These are phyloP conservation scores for Chalcosyrphus nemorum DNA, from an alignment of 2,888 invertebrate species.

Conservation along the genomic window DNA sequence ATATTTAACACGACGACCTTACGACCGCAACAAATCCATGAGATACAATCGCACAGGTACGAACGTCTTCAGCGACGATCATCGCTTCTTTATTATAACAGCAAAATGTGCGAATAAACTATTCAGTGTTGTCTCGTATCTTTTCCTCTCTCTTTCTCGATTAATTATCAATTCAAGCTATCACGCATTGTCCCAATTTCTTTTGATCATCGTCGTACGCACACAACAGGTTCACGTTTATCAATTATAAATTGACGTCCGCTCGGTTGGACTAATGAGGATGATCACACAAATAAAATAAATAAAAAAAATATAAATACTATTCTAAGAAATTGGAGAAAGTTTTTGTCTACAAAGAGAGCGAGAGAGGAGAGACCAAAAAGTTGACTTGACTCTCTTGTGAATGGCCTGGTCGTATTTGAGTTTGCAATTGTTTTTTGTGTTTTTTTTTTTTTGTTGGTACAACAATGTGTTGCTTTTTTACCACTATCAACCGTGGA, in stretches of 20 bases:
- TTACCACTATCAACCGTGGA: background rate
- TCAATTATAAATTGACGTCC: conserved; percentile 36
- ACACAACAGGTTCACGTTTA: conserved; percentile 59
- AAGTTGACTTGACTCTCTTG: conserved; percentile 3
- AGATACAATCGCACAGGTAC: background rate
- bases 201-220: conserved; percentile 47
- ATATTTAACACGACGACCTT: conserved; percentile 12
- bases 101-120: background rate
- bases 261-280: conserved; percentile 27
- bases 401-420: conserved; percentile 15
- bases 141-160: conserved; percentile 1
- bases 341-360: conserved; percentile 22
- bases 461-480: conserved; percentile 4
- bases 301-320: conserved; percentile 21
- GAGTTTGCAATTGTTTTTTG: conserved; percentile 39
- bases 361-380: conserved; percentile 2
- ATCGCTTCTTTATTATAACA: background rate
- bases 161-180: conserved; percentile 55
- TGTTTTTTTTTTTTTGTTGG: conserved; percentile 24
- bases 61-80: background rate
- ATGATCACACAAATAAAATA: conserved; percentile 35
- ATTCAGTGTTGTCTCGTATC: background rate
- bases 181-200: conserved; percentile 64
- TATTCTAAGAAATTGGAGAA: conserved; percentile 58
- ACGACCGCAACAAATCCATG: background rate